Evolutionary conservation across 2,797 vertebrate genomes (phyloP), one percentile per base, ranked within the genome.

Genomic region (Eutrigla gurnardus): DNA sequence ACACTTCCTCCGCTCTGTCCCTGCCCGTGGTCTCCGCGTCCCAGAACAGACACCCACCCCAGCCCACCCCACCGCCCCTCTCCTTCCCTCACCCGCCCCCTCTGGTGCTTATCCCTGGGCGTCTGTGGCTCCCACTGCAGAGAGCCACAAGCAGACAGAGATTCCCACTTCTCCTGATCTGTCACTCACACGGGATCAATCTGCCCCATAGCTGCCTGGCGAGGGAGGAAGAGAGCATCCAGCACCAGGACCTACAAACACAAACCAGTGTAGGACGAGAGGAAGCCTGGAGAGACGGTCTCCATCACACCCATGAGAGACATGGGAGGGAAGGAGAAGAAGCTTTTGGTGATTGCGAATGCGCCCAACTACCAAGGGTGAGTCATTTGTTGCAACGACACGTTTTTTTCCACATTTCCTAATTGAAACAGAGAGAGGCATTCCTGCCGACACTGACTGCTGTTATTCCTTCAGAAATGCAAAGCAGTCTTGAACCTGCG

Each of bases 241-340:
- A 14, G 7, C 7, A 64, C 32, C 78, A 33, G 75, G 75, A 88
- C 52, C 42, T 63, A 67, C 72, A 25, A 32, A 13, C 58, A 17
- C 42, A 43, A 58, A 95, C 92, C 86, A 93, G 91, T 70, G 91
- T 93, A 89, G 94, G 45, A 94, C 70, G 93, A 95, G 55, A 92
- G 42, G 49, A 95, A 81, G 94, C 59, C 77, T 82, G 80, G 79
- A 70, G 49, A 70, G 49, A 76, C 59, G 7, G 73, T 59, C 78
- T 65, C 60, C 79, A 76, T 75, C 77, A 63, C 66, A 73, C 79
- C 80, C 77, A 82, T 83, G 76, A 90, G 78, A 89, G 90, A 86
- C 68, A 97, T 97, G 96, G 95, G 96, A 92, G 95, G 95, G 80
- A 97, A 97, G 73, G 95, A 97, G 89, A 94, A 97, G 92, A 95